phyloP scores from a whole-genome alignment of 1,140 invertebrate genomes.

The Eciton burchellii region DNA sequence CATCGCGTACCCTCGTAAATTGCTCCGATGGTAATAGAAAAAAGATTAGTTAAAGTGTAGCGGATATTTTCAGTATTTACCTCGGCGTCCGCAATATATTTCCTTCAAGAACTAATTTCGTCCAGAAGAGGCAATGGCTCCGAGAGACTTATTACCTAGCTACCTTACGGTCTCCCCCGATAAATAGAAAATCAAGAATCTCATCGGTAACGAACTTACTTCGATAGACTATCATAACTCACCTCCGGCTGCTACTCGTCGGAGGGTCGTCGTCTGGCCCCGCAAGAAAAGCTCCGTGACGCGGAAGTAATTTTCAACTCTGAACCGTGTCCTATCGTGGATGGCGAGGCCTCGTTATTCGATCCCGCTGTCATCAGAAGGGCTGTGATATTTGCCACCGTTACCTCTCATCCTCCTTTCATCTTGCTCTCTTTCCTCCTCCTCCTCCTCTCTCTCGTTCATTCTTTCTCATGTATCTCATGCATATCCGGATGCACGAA shows the following conservation, averaged over 20 bases:
- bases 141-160: constrained; percentile 55
- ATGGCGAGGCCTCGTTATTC: constrained; percentile 55
- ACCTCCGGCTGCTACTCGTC: constrained; percentile 55
- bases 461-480: background rate
- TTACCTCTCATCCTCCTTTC: background rate
- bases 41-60: constrained; percentile 50
- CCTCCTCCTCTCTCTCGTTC: background rate
- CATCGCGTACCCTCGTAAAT: constrained; percentile 53
- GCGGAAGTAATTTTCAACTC: constrained; percentile 64
- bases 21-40: constrained; percentile 59
- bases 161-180: constrained; percentile 51
- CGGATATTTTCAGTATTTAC: constrained; percentile 58
- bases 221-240: constrained; percentile 62
- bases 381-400: constrained; percentile 45
- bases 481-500: background rate
- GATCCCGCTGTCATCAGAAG: constrained; percentile 54
- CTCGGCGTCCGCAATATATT: constrained; percentile 60
- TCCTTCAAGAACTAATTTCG: constrained; percentile 62
- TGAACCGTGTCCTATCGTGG: constrained; percentile 32
- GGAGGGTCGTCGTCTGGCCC: constrained; percentile 40
- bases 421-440: background rate
- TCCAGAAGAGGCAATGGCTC: constrained; percentile 32
- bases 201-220: constrained; percentile 63
- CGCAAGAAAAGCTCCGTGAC: constrained; percentile 43
- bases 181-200: constrained; percentile 63